These are phyloP conservation scores for Acrossocheilus fasciatus DNA, from an alignment of 2,797 vertebrate species.

Conservation along the genomic window DNA sequence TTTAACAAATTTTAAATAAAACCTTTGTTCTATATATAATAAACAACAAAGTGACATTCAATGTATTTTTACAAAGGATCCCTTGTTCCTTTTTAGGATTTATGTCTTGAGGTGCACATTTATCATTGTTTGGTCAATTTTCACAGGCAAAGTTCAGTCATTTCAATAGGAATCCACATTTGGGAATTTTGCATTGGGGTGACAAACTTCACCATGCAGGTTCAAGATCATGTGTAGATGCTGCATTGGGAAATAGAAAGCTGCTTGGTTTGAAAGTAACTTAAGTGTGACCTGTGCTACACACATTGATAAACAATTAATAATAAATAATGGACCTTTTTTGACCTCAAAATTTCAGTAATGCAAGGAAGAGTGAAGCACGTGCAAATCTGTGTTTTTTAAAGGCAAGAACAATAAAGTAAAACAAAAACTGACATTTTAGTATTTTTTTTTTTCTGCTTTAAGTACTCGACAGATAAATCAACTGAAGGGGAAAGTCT, in stretches of 20 bases:
- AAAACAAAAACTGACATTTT: neutral
- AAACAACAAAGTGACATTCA: neutral
- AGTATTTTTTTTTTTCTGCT: neutral
- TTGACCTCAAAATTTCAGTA: too few species aligned
- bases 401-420: neutral
- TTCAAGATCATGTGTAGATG: neutral
- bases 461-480: neutral
- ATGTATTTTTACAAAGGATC: neutral
- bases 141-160: neutral
- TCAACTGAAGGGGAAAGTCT: neutral
- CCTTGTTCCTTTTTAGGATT: neutral
- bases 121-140: neutral
- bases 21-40: too few species aligned
- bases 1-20: neutral
- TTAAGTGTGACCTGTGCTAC: neutral
- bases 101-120: neutral
- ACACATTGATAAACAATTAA: neutral
- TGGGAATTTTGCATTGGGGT: neutral
- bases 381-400: neutral
- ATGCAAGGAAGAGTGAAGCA: neutral
- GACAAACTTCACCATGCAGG: neutral
- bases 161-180: neutral
- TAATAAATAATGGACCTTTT: too few species aligned
- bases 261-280: neutral
- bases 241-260: neutral